Evolutionary conservation across 1,140 invertebrate genomes (phyloP).

Genomic region (Heliothis virescens): DNA sequence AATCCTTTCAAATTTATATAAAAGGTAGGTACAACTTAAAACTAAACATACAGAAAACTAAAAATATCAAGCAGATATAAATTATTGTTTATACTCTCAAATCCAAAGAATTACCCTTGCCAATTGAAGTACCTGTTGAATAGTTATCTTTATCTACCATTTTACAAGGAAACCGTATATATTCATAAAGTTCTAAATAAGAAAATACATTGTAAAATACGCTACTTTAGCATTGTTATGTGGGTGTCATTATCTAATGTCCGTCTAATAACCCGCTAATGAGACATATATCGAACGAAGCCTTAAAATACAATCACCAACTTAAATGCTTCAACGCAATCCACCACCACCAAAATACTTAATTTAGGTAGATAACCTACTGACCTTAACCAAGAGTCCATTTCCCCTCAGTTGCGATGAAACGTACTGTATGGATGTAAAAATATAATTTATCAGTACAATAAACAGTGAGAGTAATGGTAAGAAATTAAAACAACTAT

Average conservation of each 20-base stretch:
- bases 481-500: constrained; percentile 53
- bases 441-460: constrained; percentile 50
- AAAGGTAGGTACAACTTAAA: too few relatives aligned
- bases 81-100: too few relatives aligned
- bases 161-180: too few relatives aligned
- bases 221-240: not conserved
- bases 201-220: too few relatives aligned
- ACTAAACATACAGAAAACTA: too few relatives aligned
- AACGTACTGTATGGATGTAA: constrained; percentile 63
- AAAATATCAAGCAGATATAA: too few relatives aligned
- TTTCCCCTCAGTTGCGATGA: constrained; percentile 67
- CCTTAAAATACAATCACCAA: constrained; percentile 26
- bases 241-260: not conserved
- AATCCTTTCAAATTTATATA: too few relatives aligned
- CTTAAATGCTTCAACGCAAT: constrained; percentile 28
- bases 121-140: too few relatives aligned
- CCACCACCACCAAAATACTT: constrained; percentile 63
- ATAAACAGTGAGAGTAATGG: constrained; percentile 35
- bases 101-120: too few relatives aligned
- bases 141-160: too few relatives aligned
- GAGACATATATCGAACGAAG: constrained; percentile 1
- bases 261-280: not conserved
- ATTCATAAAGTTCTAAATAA: too few relatives aligned
- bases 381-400: constrained; percentile 70
- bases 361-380: constrained; percentile 58